Evolutionary conservation across 2,888 invertebrate genomes (phyloP), one percentile per base, ranked within the genome.

Genomic region (Tetragonisca angustula): DNA sequence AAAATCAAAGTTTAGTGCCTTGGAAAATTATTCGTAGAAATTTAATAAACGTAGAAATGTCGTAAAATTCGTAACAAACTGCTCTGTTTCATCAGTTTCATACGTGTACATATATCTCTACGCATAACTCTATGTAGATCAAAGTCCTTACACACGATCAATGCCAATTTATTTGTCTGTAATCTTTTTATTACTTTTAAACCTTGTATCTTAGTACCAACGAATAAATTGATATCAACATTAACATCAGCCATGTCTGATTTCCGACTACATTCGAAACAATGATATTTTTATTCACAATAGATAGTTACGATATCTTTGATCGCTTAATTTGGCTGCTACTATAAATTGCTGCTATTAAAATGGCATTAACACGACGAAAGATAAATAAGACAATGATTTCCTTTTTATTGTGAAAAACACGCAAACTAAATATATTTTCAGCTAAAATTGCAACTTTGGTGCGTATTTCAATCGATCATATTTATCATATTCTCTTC

Each of bases 1-100:
- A 5, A 24, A 59, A 49, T 1, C 43, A 27, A 24, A 72, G 19
- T 56, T 36, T 21, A 56, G 24, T 61, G 21, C 21, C 61, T 61
- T n/a, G 61, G 27, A 21, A 61, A 49, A 27, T 49, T 73, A 73
- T 73, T 49, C 6, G 50, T 62, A 59, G 72, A 73, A 62, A 27
- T 32, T 61, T 62, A 73, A 73, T 73, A 73, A 62, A 73, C 71
- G 43, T 59, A 43, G 43, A 71, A 71, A 24, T 49, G 27, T 73
- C 49, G 61, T 73, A 73, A 61, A 73, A 61, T 50, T 61, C 5
- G 43, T 61, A 59, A 19, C 71, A 49, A 19, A 43, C 59, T 43
- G 59, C 52, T 17, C 71, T 59, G 71, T 72, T 49, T 59, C 59
- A 49, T 59, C 59, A 61, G 59, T 59, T 61, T 36, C 5, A 36